Conservation (phyloP, 2,113 vertebrate species). For the Oryzias woworae region DNA sequence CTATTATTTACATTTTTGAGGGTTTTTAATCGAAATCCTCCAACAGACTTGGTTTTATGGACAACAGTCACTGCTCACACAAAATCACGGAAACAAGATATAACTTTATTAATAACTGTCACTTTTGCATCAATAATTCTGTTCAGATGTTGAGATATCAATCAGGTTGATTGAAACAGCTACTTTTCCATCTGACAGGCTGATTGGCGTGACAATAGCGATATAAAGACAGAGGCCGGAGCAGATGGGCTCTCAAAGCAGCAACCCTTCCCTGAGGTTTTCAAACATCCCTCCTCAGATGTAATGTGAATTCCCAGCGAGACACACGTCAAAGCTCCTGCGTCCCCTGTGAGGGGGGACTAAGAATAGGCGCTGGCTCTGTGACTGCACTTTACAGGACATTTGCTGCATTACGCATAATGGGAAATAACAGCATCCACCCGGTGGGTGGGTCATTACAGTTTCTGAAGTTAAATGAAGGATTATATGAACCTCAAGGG, state of each 20-base stretch:
- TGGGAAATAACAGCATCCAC: constrained; percentile 30
- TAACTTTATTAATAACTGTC: neutral
- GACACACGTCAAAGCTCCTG: constrained; percentile 30
- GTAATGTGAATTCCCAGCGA: constrained; percentile 15
- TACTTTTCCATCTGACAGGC: constrained; percentile 6
- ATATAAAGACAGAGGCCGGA: constrained; percentile 1
- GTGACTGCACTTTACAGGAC: constrained; percentile 23
- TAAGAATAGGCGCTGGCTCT: constrained; percentile 14
- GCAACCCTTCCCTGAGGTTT: constrained; percentile 4
- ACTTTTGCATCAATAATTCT: constrained; percentile 2
- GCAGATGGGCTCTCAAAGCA: neutral
- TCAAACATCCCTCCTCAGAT: constrained; percentile 1
- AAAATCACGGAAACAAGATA: neutral
- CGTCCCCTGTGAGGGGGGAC: constrained; percentile 18
- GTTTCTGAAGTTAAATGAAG: constrained; percentile 24
- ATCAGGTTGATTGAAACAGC: neutral
- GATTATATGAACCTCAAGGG: constrained; percentile 28
- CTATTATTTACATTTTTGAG: no score
- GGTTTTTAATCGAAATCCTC: neutral
- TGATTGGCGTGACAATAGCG: constrained; percentile 1
- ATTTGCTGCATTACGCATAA: constrained; percentile 33
- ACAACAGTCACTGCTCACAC: neutral
- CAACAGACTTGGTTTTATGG: neutral
- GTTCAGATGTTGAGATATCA: constrained; percentile 1
- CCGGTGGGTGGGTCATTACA: constrained; percentile 24